phyloP scores from a whole-genome alignment of 2,888 invertebrate species.

The Caenorhabditis panamensis region DNA sequence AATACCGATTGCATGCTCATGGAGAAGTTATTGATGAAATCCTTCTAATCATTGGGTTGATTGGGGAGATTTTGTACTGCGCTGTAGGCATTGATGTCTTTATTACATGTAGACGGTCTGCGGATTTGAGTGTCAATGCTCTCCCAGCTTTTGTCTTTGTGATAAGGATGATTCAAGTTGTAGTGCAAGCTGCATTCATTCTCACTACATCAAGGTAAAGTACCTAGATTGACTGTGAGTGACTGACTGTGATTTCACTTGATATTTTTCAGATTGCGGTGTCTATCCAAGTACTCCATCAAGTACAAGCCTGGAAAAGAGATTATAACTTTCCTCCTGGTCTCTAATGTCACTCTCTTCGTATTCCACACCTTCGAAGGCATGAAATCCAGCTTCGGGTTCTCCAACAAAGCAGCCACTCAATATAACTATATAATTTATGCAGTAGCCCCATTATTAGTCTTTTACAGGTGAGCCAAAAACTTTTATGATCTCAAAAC shows the following conservation, averaged over 20 bases:
- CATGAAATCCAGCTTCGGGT: conserved; percentile 76
- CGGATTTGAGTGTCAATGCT: conserved; percentile 51
- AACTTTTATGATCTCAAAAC: not conserved
- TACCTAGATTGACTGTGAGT: not conserved
- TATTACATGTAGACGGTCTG: conserved; percentile 54
- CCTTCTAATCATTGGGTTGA: conserved; percentile 76
- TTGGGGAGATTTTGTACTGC: conserved; percentile 78
- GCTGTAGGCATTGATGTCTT: conserved; percentile 68
- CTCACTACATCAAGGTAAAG: conserved; percentile 70
- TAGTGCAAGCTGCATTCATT: conserved; percentile 79
- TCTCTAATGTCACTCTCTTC: conserved; percentile 79
- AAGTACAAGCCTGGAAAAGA: conserved; percentile 79
- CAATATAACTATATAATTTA: conserved; percentile 76
- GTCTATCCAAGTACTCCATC: conserved; percentile 62
- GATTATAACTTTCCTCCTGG: conserved; percentile 78
- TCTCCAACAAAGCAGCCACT: conserved; percentile 58
- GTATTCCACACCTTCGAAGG: conserved; percentile 75
- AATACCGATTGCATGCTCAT: conserved; percentile 75
- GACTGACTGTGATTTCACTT: too few species aligned
- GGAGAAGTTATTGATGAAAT: conserved; percentile 80
- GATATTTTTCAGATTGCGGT: conserved; percentile 62
- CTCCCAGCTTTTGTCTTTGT: conserved; percentile 73
- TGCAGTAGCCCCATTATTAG: conserved; percentile 78
- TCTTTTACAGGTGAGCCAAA: conserved; percentile 74
- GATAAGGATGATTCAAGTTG: conserved; percentile 77